Evolutionary conservation across 2,113 vertebrate genomes (phyloP).

Genomic region (Tonatia bakeri): DNA sequence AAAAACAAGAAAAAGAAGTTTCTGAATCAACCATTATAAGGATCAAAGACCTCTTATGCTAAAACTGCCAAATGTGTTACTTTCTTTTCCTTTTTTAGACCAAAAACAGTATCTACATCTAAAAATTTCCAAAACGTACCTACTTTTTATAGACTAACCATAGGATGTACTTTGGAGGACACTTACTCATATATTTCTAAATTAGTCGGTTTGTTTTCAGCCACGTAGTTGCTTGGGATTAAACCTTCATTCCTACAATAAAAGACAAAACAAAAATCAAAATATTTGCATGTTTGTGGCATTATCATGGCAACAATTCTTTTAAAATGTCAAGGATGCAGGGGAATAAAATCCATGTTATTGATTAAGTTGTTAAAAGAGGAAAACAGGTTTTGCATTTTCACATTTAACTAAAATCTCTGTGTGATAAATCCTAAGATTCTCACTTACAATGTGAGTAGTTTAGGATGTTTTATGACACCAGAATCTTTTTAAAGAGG

Average conservation of each 20-base stretch:
- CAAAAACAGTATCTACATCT: neutral
- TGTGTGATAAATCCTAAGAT: neutral
- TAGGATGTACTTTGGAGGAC: neutral
- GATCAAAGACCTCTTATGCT: neutral
- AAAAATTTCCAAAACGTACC: neutral
- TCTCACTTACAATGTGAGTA: neutral
- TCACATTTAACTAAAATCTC: neutral
- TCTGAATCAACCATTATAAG: neutral
- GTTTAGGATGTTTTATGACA: neutral
- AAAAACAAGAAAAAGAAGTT: constrained; percentile 10
- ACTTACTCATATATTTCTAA: constrained; percentile 90
- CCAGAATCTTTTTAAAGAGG: neutral
- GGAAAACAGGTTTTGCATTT: neutral
- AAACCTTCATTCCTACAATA: constrained; percentile 88
- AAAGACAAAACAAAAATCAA: constrained; percentile 37
- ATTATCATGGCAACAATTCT: neutral
- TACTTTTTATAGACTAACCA: constrained; percentile 47
- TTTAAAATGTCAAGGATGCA: neutral
- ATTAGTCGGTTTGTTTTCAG: constrained; percentile 81
- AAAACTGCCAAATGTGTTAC: constrained; percentile 5
- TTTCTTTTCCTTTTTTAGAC: constrained; percentile 58
- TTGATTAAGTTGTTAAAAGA: neutral
- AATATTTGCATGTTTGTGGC: neutral
- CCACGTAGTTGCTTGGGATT: constrained; percentile 91
- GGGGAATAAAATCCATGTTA: neutral